Evolutionary conservation across 2,113 vertebrate genomes (phyloP).

Genomic region (Alouatta palliata): DNA sequence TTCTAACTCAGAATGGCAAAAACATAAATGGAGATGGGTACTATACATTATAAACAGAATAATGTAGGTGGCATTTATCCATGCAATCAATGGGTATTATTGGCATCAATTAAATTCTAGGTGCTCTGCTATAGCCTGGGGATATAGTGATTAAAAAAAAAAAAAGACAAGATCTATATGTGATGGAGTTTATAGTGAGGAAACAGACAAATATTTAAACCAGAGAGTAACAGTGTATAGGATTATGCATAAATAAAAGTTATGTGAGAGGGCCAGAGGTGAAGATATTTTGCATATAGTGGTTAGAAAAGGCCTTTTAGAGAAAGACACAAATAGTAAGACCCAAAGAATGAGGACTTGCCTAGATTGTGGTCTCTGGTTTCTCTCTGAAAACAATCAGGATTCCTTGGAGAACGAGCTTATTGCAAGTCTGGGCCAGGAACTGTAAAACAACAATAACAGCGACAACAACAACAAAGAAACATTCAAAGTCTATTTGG

Average conservation of each 20-base stretch:
- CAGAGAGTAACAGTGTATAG: background rate
- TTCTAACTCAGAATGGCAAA: conserved; percentile 20
- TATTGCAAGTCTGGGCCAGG: background rate
- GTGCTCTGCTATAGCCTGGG: background rate
- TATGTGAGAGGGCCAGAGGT: background rate
- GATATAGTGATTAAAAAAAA: background rate
- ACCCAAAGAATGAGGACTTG: background rate
- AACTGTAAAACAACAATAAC: conserved; percentile 38
- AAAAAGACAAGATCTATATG: background rate
- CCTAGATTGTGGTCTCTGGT: background rate
- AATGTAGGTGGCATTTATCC: background rate
- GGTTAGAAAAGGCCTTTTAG: conserved; percentile 25
- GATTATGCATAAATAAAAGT: conserved; percentile 14
- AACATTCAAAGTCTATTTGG: background rate
- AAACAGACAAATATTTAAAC: conserved; percentile 33
- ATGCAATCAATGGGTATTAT: conserved; percentile 12
- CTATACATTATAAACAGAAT: conserved; percentile 16
- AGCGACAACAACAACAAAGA: background rate
- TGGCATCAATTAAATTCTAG: background rate
- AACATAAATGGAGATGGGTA: background rate
- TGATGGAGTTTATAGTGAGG: background rate
- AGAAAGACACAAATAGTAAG: background rate
- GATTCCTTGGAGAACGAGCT: conserved; percentile 30
- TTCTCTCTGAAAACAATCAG: conserved; percentile 37
- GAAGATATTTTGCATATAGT: background rate